Evolutionary conservation across 1,140 invertebrate genomes (phyloP).

Genomic region (Mactra quadrangularis): DNA sequence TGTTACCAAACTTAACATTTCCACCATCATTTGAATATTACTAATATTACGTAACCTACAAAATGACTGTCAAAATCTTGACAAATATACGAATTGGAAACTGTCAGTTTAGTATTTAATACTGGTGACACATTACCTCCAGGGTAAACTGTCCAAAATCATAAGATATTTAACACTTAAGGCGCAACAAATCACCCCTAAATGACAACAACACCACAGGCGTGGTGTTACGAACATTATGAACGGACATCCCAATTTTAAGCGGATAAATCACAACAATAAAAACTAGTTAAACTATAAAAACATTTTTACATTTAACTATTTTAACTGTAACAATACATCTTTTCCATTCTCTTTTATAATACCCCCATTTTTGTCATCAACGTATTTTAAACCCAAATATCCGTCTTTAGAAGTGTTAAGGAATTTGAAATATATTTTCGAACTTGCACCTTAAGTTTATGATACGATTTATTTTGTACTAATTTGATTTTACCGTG

Average conservation of each 20-base stretch:
- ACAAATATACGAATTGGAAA: conserved; percentile 42
- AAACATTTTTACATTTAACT: too few species aligned
- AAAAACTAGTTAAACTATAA: conserved; percentile 46
- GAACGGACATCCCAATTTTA: too few species aligned
- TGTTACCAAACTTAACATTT: too few species aligned
- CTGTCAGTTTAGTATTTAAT: conserved; percentile 45
- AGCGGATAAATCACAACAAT: too few species aligned
- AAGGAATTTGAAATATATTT: conserved; percentile 35
- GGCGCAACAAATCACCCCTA: conserved; percentile 29
- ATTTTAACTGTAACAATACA: conserved; percentile 37
- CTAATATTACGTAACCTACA: conserved; percentile 30
- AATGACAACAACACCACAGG: not conserved
- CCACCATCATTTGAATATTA: too few species aligned
- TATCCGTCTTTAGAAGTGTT: conserved; percentile 33
- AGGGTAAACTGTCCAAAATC: conserved; percentile 27
- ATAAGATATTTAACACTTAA: not conserved
- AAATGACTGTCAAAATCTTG: conserved; percentile 34
- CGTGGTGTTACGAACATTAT: too few species aligned
- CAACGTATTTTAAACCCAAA: conserved; percentile 13
- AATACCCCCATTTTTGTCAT: conserved; percentile 23
- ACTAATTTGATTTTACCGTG: conserved; percentile 6
- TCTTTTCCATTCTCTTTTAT: conserved; percentile 32
- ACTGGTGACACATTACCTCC: conserved; percentile 8
- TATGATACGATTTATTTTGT: not conserved
- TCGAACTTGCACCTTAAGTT: conserved; percentile 37